Evolutionary conservation across 2,113 vertebrate genomes (phyloP).

Genomic region (Rhizomys pruinosus): DNA sequence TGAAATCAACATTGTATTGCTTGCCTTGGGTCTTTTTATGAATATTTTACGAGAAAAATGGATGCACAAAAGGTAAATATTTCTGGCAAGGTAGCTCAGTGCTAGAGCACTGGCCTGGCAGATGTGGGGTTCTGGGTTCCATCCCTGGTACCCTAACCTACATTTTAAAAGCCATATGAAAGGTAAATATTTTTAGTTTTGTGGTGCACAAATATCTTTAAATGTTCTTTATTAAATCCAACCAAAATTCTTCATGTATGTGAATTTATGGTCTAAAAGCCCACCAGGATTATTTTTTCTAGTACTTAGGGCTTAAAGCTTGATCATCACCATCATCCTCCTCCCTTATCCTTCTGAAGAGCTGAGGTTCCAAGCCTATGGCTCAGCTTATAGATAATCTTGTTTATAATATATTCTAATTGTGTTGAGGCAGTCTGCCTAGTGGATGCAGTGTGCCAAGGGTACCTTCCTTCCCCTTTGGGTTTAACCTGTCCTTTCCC

Average conservation of each 20-base stretch:
- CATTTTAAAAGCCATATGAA: too few species aligned
- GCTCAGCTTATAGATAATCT: background rate
- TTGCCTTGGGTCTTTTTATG: background rate
- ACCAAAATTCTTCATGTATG: too few species aligned
- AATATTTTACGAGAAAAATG: background rate
- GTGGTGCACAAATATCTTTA: too few species aligned
- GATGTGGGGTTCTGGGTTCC: too few species aligned
- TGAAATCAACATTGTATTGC: background rate
- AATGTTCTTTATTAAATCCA: too few species aligned
- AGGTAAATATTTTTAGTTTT: too few species aligned
- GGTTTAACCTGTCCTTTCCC: constrained; percentile 77
- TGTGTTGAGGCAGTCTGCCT: background rate
- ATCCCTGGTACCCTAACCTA: background rate
- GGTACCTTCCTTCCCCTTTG: accelerated
- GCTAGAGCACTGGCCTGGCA: background rate
- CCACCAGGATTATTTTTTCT: too few species aligned
- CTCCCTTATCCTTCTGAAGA: background rate
- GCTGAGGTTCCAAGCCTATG: background rate
- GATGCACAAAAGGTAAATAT: background rate
- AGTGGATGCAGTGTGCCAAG: too few species aligned
- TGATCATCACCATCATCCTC: background rate
- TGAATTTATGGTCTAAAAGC: too few species aligned
- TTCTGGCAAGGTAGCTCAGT: background rate
- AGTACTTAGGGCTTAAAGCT: background rate
- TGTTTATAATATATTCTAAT: background rate